Conservation (phyloP, 2,113 vertebrate genomes). For the Ginglymostoma cirratum region DNA sequence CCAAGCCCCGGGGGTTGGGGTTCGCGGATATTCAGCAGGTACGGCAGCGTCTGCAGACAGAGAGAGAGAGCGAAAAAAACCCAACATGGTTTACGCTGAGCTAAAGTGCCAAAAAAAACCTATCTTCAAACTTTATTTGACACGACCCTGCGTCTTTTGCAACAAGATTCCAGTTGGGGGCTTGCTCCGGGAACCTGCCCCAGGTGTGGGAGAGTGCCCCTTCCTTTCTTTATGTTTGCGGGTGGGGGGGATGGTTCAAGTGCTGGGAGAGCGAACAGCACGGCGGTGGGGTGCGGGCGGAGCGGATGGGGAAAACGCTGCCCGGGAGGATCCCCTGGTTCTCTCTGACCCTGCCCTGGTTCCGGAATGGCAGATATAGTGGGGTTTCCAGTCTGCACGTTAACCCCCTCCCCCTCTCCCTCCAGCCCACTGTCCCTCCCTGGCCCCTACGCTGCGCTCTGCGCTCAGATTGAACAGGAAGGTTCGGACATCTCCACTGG, state of each 20-base stretch:
- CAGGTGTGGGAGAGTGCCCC: too few relatives aligned
- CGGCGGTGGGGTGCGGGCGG: too few relatives aligned
- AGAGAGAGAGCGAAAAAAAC: too few relatives aligned
- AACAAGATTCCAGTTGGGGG: background rate
- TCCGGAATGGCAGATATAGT: background rate
- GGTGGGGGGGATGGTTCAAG: background rate
- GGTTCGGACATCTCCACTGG: background rate
- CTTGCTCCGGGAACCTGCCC: background rate
- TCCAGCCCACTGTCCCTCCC: background rate
- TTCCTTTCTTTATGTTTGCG: background rate
- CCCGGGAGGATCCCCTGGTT: background rate
- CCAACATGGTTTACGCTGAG: background rate
- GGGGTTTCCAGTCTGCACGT: background rate
- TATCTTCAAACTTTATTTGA: too few relatives aligned
- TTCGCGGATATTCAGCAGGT: too few relatives aligned
- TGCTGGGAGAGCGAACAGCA: too few relatives aligned
- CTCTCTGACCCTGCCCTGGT: background rate
- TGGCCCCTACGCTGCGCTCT: background rate
- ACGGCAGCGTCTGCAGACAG: too few relatives aligned
- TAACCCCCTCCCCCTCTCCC: background rate
- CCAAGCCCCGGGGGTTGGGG: too few relatives aligned
- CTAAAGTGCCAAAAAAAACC: background rate
- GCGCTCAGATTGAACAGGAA: background rate
- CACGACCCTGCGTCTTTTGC: fast-evolving
- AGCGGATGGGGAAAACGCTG: too few relatives aligned